Percentiles rank a stretch among this genome's conserved stretches.
Evolutionary conservation across 2,113 vertebrate species (phyloP).

Genomic region (Gadus macrocephalus): DNA sequence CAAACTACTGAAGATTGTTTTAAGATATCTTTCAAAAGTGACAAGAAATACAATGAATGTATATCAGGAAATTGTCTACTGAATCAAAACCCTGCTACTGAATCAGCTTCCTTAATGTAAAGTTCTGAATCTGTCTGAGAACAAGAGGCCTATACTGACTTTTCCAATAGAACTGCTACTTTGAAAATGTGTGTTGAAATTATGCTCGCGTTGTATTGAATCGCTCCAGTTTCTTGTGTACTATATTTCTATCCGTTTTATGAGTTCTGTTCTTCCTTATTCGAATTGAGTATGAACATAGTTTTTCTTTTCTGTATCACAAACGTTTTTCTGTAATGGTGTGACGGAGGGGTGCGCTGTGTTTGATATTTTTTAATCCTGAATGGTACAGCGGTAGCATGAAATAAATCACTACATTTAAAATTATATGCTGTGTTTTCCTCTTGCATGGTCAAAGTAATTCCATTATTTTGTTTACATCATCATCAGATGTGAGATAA

Average conservation of each 20-base stretch:
- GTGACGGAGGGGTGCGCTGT: not conserved
- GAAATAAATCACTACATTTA: constrained; percentile 67
- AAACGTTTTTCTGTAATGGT: constrained; percentile 31
- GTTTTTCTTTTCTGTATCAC: constrained; percentile 30
- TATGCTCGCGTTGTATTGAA: not conserved
- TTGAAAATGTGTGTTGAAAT: too few species aligned
- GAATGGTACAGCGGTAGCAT: constrained; percentile 52
- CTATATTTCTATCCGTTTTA: constrained; percentile 42
- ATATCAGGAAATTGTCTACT: constrained; percentile 22
- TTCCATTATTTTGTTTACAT: too few species aligned
- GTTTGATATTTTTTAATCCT: constrained; percentile 44
- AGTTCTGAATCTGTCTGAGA: too few species aligned
- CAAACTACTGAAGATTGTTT: constrained; percentile 24
- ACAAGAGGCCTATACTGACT: too few species aligned
- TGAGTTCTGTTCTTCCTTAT: constrained; percentile 24
- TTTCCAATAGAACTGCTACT: too few species aligned
- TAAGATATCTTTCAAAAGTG: not conserved
- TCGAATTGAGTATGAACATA: constrained; percentile 33
- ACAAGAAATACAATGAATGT: constrained; percentile 54
- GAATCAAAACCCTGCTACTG: too few species aligned
- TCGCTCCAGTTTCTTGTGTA: constrained; percentile 31
- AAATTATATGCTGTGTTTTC: constrained; percentile 5
- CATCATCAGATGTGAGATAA: too few species aligned
- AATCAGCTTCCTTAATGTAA: too few species aligned
- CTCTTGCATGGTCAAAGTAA: not conserved